Base-by-base conservation (phyloP, 2,888 invertebrate species). In the Thecocarcelia acutangulata region DNA sequence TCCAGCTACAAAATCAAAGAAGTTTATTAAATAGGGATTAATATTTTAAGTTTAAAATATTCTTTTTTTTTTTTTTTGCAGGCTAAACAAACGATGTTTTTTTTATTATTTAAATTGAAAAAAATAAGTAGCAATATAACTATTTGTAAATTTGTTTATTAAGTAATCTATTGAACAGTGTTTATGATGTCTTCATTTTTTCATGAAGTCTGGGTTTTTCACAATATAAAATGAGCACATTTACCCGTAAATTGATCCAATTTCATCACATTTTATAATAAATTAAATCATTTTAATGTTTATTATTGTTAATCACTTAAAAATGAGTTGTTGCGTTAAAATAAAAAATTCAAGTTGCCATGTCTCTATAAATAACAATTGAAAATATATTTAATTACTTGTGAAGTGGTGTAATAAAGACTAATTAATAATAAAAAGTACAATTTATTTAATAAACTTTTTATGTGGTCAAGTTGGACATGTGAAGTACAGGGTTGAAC, bases 321-420 rank as follows among this genome's bases (percentile, higher is more conserved):
- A 33, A 33, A 33, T 3, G 11, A 13, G 42, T 42, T 59, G 44
- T 21, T 59, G 46, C 11, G 48, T 15, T 12, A 37, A 66, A 59
- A 24, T 24, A 17, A 50, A 6, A 17, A 59, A 68, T 50, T 17
- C 15, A 44, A 17, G 15, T 76, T 75, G 33, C 8, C 33, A 33
- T 8, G 33, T 33, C 33, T 33, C 33, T 33, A 33, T 33, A 33
- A 33, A 33, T 59, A 33, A 21, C 50, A 54, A 76, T 76, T 61
- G 54, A 17, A 69, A 76, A 61, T 54, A 61, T 61, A 76, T 69
- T 76, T 52, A 76, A 61, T 61, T 46, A 33, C 8, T 37, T 52
- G 24, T 66, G 19, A 24, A 17, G 64, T 66, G 17, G 24, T 28
- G 24, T 66, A 56, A 64, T 40, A 64, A 56, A 74, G 12, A 15